Percentiles rank a stretch among this genome's conserved stretches.
phyloP scores from a whole-genome alignment of 2,113 vertebrate species.

The Muntiacus reevesi region DNA sequence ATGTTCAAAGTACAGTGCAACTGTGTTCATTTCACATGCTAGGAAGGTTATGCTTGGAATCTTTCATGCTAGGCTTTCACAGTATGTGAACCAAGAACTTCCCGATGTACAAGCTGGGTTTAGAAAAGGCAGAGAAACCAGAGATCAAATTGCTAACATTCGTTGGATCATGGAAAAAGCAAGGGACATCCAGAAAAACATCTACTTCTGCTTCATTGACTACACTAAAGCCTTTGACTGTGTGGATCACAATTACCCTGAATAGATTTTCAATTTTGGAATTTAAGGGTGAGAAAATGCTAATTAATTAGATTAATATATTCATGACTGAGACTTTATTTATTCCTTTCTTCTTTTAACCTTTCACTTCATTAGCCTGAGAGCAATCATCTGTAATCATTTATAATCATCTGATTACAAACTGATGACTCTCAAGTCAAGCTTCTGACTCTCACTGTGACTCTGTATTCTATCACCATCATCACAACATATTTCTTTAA shows the following conservation, averaged over 20 bases:
- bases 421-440: constrained; percentile 12
- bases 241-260: background rate
- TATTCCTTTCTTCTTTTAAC: constrained; percentile 13
- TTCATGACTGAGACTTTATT: constrained; percentile 7
- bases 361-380: constrained; percentile 27
- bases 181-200: background rate
- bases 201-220: background rate
- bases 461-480: background rate
- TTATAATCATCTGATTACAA: constrained; percentile 48
- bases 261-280: constrained; percentile 44
- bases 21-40: background rate
- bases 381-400: constrained; percentile 35
- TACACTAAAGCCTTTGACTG: background rate
- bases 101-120: background rate
- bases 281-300: constrained; percentile 25
- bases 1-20: background rate
- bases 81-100: background rate
- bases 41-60: background rate
- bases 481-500: background rate
- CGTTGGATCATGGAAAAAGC: background rate
- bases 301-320: constrained; percentile 48
- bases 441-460: background rate
- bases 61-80: background rate
- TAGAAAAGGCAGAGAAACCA: background rate
- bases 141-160: background rate